phyloP scores from a whole-genome alignment of 2,888 invertebrate genomes.

The Stenchaetothrips biformis region DNA sequence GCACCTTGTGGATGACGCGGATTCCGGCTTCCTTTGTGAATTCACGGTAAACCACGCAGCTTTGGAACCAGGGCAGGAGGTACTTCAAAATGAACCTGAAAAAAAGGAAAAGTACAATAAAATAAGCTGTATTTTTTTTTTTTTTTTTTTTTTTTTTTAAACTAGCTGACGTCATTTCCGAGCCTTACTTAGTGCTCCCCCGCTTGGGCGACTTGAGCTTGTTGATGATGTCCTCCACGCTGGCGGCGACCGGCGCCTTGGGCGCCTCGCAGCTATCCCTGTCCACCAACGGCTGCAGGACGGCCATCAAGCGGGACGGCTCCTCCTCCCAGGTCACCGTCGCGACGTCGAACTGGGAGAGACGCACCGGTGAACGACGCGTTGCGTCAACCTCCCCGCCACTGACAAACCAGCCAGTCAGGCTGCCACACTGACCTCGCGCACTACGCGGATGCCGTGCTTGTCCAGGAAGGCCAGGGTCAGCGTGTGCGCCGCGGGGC shows the following conservation, averaged over 20 bases:
- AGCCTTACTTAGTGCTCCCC: not conserved
- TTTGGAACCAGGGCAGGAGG: conserved; percentile 44
- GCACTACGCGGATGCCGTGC: conserved; percentile 66
- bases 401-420: no score
- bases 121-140: not conserved
- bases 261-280: conserved; percentile 23
- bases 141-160: conserved; percentile 26
- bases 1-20: conserved; percentile 48
- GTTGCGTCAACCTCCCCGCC: no score
- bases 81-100: conserved; percentile 44
- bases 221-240: not conserved
- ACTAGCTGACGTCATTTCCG: not conserved
- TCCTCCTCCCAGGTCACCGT: conserved; percentile 63
- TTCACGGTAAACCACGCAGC: conserved; percentile 54
- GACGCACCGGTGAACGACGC: no score
- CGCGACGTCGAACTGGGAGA: conserved; percentile 59
- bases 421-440: conserved; percentile 51
- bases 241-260: not conserved
- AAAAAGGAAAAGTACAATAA: conserved; percentile 33
- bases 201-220: not conserved
- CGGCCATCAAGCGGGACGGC: conserved; percentile 56
- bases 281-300: conserved; percentile 52
- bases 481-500: conserved; percentile 48
- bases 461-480: conserved; percentile 57
- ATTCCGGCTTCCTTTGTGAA: conserved; percentile 59